These are phyloP conservation scores for Phalacrocorax pelagicus DNA, from an alignment of 2,113 vertebrate species.

Conservation along the genomic window DNA sequence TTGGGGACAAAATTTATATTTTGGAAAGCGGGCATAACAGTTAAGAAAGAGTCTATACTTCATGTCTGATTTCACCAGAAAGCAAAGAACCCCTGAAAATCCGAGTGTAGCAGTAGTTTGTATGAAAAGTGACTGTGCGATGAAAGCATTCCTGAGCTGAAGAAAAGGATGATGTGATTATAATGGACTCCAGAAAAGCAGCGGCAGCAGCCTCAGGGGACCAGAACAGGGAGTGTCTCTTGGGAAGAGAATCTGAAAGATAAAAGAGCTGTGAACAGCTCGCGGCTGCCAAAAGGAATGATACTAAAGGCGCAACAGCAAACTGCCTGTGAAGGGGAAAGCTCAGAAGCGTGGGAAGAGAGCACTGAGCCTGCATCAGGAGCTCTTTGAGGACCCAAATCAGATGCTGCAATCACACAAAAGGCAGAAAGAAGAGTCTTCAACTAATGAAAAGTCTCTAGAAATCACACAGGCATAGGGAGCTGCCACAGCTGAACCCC, in stretches of 20 bases:
- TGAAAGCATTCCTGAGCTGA: slow-evolving; percentile 27
- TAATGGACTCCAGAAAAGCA: slow-evolving; percentile 50
- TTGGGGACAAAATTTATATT: not conserved
- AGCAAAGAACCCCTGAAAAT: not conserved
- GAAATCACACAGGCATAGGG: not conserved
- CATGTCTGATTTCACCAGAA: not conserved
- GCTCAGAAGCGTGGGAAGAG: slow-evolving; percentile 48
- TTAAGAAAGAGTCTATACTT: not conserved
- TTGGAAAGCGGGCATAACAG: not conserved
- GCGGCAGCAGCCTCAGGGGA: slow-evolving; percentile 1
- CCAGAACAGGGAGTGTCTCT: slow-evolving; percentile 7
- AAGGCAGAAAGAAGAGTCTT: not conserved
- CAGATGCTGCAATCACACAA: not conserved
- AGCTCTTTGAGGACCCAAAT: slow-evolving; percentile 33
- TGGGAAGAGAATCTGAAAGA: slow-evolving; percentile 52
- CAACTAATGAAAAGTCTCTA: not conserved
- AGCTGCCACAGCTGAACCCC: not conserved
- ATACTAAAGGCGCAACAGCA: slow-evolving; percentile 46
- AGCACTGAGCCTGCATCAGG: not conserved
- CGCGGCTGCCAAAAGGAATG: slow-evolving; percentile 13
- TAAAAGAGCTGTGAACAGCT: slow-evolving; percentile 23
- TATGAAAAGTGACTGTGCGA: not conserved
- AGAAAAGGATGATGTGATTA: slow-evolving; percentile 8
- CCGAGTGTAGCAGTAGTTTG: not conserved
- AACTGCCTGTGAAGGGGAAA: slow-evolving; percentile 1